Percentiles rank a stretch among this genome's conserved stretches.
Evolutionary conservation across 2,113 vertebrate genomes (phyloP).

Genomic region (Struthio camelus): DNA sequence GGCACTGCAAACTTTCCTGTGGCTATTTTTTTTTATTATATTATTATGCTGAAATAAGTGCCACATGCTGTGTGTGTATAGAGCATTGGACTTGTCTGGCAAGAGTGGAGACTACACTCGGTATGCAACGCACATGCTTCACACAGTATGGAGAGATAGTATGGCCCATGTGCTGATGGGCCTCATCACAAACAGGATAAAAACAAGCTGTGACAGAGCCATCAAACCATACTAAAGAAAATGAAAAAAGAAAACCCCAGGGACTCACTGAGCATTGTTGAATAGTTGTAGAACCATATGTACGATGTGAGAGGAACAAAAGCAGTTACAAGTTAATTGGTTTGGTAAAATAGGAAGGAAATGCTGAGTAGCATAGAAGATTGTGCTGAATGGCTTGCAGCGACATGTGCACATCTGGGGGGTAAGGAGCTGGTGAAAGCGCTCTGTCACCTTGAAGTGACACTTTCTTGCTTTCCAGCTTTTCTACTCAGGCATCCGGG

Average conservation of each 20-base stretch:
- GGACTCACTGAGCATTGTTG: not conserved
- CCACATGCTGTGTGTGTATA: not conserved
- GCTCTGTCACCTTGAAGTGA: not conserved
- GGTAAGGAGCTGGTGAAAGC: not conserved
- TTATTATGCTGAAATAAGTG: not conserved
- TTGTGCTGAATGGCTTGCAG: not conserved
- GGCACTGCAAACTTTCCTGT: not conserved
- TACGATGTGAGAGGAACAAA: not conserved
- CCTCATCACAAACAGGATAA: not conserved
- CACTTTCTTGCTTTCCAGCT: too few species aligned
- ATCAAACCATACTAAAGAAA: not conserved
- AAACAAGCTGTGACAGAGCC: not conserved
- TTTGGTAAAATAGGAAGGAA: not conserved
- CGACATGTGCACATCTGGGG: not conserved
- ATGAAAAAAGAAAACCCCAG: not conserved
- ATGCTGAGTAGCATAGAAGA: not conserved
- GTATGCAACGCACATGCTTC: fast-evolving
- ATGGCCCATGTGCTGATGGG: fast-evolving
- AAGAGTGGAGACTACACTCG: not conserved
- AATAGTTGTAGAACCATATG: not conserved
- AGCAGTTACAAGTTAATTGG: not conserved
- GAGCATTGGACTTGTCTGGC: not conserved
- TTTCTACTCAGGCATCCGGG: not conserved
- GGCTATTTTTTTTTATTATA: not conserved
- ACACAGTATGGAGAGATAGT: fast-evolving